phyloP scores from a whole-genome alignment of 2,113 vertebrate species.

The Anthoscopus minutus region DNA sequence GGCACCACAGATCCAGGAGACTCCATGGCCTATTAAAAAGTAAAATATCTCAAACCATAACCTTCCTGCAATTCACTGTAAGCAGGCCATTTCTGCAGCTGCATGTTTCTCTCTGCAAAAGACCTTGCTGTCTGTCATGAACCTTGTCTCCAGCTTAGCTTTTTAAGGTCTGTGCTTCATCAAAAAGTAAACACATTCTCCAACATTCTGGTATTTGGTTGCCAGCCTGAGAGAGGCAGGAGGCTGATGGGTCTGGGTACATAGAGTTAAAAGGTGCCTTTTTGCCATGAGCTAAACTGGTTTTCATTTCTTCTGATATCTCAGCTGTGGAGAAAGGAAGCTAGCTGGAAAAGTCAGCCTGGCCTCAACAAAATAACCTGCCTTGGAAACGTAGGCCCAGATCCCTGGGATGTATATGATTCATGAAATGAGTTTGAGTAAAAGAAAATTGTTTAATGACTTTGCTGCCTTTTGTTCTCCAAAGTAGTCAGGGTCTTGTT shows the following conservation, averaged over 20 bases:
- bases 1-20: background rate
- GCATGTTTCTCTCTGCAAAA: background rate
- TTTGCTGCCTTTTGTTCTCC: background rate
- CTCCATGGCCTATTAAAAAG: background rate
- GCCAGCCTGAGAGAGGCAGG: background rate
- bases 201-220: background rate
- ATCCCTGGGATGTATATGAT: background rate
- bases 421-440: background rate
- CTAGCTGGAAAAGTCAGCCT: background rate
- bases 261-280: background rate
- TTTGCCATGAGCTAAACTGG: background rate
- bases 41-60: background rate
- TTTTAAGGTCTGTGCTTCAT: background rate
- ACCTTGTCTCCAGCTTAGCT: background rate
- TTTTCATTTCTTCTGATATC: background rate
- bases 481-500: background rate
- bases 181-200: background rate
- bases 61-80: background rate
- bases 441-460: background rate
- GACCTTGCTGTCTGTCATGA: background rate
- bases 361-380: background rate
- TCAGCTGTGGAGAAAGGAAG: background rate
- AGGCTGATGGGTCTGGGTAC: background rate
- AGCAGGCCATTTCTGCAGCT: background rate
- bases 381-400: background rate